Conservation (phyloP, 1,140 invertebrate genomes). For the Heliconius himera region DNA sequence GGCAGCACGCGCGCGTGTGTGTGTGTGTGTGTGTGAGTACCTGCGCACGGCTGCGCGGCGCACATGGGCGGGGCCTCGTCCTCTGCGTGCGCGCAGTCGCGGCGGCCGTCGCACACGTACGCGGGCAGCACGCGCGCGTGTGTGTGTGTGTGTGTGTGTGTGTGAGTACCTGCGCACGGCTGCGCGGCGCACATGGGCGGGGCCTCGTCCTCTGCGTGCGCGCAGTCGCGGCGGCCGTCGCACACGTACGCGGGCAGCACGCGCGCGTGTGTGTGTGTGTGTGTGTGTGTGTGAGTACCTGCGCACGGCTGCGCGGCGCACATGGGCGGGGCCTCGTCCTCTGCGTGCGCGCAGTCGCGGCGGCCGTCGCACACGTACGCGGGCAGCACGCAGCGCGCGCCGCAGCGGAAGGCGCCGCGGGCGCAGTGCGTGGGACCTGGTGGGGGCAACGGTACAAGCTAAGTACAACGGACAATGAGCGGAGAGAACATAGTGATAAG, state of each 20-base stretch:
- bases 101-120: slow-evolving; percentile 66
- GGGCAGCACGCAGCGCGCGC: slow-evolving; percentile 60
- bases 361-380: slow-evolving; percentile 68
- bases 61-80: slow-evolving; percentile 62
- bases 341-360: slow-evolving; percentile 53
- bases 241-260: slow-evolving; percentile 67
- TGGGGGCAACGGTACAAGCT: no score
- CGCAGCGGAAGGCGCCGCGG: slow-evolving; percentile 64
- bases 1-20: no score
- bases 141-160: no score
- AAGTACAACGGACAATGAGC: no score
- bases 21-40: slow-evolving; percentile 44
- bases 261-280: no score
- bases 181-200: slow-evolving; percentile 47
- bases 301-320: slow-evolving; percentile 50
- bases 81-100: slow-evolving; percentile 58
- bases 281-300: slow-evolving; percentile 31
- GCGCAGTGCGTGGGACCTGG: slow-evolving; percentile 53
- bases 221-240: slow-evolving; percentile 63
- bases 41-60: slow-evolving; percentile 41
- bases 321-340: slow-evolving; percentile 60
- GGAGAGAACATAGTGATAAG: no score
- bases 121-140: no score
- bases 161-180: slow-evolving; percentile 47
- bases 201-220: slow-evolving; percentile 59